These are phyloP conservation scores for Brachyalestes nurse DNA, from an alignment of 2,797 vertebrate species.

Conservation along the genomic window DNA sequence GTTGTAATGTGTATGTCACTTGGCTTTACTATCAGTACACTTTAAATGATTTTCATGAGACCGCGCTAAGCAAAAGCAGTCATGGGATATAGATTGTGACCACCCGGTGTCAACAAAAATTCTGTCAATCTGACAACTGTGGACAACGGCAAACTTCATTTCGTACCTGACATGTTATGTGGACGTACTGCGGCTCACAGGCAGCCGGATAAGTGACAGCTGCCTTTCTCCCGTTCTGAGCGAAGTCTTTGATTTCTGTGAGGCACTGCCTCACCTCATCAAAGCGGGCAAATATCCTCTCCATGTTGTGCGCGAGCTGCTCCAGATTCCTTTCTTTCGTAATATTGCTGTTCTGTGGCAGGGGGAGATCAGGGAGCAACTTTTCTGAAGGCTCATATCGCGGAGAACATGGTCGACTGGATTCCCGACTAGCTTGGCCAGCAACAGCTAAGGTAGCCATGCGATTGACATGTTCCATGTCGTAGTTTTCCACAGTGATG, in stretches of 20 bases:
- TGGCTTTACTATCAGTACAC: neutral
- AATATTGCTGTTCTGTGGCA: conserved; percentile 65
- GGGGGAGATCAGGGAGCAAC: conserved; percentile 55
- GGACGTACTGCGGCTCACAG: conserved; percentile 84
- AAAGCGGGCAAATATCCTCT: conserved; percentile 80
- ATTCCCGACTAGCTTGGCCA: conserved; percentile 72
- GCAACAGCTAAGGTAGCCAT: conserved; percentile 66
- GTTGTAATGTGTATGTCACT: no score
- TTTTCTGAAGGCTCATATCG: conserved; percentile 67
- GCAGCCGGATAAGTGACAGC: conserved; percentile 77
- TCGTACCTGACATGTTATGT: conserved; percentile 91
- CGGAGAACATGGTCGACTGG: conserved; percentile 75
- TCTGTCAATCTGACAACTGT: conserved; percentile 47
- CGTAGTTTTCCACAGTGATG: conserved; percentile 72
- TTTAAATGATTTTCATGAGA: neutral
- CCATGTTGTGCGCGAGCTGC: conserved; percentile 79
- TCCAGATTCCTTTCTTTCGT: conserved; percentile 68
- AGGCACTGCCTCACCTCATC: conserved; percentile 82
- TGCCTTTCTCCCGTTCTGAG: conserved; percentile 79
- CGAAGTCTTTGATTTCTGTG: conserved; percentile 80
- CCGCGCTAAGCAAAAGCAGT: neutral
- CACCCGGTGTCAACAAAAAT: conserved; percentile 8
- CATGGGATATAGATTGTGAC: conserved; percentile 11
- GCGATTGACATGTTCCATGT: conserved; percentile 73
- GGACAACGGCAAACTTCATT: conserved; percentile 22